A percentile compares a stretch with the other conserved stretches of the same genome.
Conservation (phyloP, 2,113 vertebrate species). For the Aptenodytes forsteri region DNA sequence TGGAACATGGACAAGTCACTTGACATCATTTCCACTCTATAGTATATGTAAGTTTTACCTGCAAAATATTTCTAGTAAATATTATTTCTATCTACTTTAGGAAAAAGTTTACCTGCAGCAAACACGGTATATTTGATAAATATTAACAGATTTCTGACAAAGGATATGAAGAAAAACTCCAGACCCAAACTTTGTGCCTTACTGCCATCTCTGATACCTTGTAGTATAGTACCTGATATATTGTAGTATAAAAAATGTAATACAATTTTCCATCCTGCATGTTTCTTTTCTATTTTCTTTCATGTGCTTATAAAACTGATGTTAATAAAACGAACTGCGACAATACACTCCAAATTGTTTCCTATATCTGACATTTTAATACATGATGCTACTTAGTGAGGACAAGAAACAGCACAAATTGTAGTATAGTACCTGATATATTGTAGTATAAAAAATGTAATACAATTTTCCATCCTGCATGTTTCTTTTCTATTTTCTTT, state of each 20-base stretch:
- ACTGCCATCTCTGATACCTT: neutral
- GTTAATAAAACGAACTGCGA: neutral
- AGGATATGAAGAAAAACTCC: neutral
- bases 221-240: neutral
- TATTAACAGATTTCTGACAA: neutral
- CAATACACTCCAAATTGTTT: neutral
- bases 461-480: neutral
- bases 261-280: neutral
- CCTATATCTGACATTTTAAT: neutral
- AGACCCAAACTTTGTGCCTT: neutral
- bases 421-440: neutral
- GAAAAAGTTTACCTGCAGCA: neutral
- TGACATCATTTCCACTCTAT: neutral
- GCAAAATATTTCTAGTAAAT: neutral
- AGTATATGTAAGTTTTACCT: neutral
- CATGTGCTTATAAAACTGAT: neutral
- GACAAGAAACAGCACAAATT: too few species aligned
- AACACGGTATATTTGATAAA: neutral
- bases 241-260: neutral
- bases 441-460: neutral
- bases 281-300: neutral
- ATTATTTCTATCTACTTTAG: neutral
- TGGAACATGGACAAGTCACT: neutral
- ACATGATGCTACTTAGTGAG: neutral
- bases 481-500: neutral